phyloP scores from a whole-genome alignment of 1,140 invertebrate genomes.

The Drosophila lacertosa region DNA sequence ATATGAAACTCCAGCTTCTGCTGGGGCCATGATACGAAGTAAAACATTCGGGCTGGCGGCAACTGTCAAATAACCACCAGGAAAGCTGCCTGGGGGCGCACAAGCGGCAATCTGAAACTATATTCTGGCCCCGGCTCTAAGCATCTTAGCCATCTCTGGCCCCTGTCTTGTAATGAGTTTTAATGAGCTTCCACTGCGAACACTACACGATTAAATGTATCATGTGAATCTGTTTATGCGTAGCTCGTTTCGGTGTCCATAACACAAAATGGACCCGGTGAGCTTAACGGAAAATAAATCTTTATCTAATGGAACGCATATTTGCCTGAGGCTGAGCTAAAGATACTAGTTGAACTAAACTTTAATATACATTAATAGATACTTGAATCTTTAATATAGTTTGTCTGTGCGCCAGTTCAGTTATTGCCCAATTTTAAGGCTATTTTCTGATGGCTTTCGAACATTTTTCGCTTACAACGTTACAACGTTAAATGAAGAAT shows the following conservation, averaged over 20 bases:
- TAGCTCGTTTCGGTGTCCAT: neutral
- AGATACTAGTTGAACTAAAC: too few relatives aligned
- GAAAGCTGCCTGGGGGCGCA: neutral
- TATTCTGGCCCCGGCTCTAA: constrained; percentile 16
- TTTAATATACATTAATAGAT: neutral
- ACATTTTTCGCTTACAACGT: constrained; percentile 8
- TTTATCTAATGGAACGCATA: neutral
- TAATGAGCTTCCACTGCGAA: constrained; percentile 55
- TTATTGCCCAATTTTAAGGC: constrained; percentile 7
- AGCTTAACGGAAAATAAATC: constrained; percentile 4
- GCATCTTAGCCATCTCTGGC: constrained; percentile 8
- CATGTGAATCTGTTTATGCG: constrained; percentile 20
- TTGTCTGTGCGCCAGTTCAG: neutral
- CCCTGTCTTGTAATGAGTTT: constrained; percentile 41
- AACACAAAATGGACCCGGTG: neutral
- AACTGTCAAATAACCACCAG: neutral
- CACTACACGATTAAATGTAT: constrained; percentile 19
- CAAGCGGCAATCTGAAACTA: constrained; percentile 52
- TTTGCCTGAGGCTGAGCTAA: too few relatives aligned
- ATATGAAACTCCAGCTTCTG: constrained; percentile 70
- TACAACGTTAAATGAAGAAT: constrained; percentile 19
- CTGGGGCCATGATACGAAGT: constrained; percentile 50
- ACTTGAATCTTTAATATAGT: neutral
- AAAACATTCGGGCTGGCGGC: constrained; percentile 10
- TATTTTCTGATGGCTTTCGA: constrained; percentile 15